phyloP scores from a whole-genome alignment of 2,888 invertebrate genomes.

The Tetanocera ferruginea region DNA sequence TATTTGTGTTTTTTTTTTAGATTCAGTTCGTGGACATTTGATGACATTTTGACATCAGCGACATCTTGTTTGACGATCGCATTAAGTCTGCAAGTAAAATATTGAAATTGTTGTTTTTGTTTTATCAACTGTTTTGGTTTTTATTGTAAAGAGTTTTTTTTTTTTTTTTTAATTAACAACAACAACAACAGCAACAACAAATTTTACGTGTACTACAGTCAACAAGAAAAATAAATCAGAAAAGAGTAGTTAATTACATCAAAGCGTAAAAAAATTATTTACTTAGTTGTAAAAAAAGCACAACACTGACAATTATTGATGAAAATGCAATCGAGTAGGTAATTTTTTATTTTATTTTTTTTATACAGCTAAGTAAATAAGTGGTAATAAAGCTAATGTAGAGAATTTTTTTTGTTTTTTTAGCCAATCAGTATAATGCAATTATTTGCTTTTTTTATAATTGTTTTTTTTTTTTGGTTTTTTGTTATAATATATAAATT shows the following conservation, averaged over 20 bases:
- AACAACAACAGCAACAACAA: slow-evolving; percentile 37
- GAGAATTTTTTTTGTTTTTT: too few relatives aligned
- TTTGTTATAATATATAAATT: slow-evolving; percentile 38
- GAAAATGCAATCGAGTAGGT: slow-evolving; percentile 25
- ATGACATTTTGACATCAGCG: slow-evolving; percentile 26
- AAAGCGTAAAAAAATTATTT: neutral
- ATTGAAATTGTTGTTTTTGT: slow-evolving; percentile 59
- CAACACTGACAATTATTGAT: slow-evolving; percentile 39
- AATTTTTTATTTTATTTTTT: too few relatives aligned
- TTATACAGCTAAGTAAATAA: neutral
- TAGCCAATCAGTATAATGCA: too few relatives aligned
- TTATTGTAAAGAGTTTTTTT: slow-evolving; percentile 29
- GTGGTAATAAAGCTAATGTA: too few relatives aligned
- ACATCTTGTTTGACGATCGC: slow-evolving; percentile 23
- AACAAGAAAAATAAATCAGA: neutral
- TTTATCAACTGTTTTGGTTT: slow-evolving; percentile 49
- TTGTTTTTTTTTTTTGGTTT: slow-evolving; percentile 37
- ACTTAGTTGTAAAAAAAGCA: slow-evolving; percentile 27
- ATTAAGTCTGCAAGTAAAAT: slow-evolving; percentile 49
- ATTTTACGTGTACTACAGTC: slow-evolving; percentile 33
- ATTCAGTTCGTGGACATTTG: slow-evolving; percentile 1
- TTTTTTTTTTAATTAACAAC: slow-evolving; percentile 19
- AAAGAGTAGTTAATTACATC: neutral
- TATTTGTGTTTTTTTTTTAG: slow-evolving; percentile 40
- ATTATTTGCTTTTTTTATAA: neutral